These are phyloP conservation scores for Mandrillus leucophaeus DNA, from an alignment of 2,113 vertebrate species.

Conservation along the genomic window DNA sequence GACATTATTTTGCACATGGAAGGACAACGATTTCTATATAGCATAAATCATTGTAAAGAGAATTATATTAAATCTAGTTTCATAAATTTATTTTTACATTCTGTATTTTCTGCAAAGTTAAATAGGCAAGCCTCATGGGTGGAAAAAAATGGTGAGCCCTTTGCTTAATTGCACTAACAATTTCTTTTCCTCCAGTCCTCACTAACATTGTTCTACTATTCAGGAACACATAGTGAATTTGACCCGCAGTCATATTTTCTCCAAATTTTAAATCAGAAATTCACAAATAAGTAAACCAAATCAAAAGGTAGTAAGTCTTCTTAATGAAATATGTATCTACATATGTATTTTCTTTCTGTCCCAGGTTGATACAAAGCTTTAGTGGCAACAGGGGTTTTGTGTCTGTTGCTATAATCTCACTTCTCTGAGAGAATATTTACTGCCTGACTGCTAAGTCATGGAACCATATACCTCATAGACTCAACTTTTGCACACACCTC, in stretches of 20 bases:
- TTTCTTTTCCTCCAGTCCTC: background rate
- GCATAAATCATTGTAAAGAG: background rate
- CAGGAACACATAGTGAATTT: background rate
- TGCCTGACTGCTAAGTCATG: background rate
- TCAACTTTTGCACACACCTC: background rate
- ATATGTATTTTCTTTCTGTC: background rate
- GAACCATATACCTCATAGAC: rapidly evolving
- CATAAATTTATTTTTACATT: background rate
- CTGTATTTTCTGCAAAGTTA: background rate
- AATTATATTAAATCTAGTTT: background rate
- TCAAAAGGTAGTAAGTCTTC: background rate
- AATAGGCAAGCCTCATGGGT: background rate
- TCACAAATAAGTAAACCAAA: background rate
- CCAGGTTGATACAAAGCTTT: background rate
- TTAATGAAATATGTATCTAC: background rate
- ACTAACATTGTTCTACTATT: background rate
- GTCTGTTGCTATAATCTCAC: background rate
- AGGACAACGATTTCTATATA: background rate
- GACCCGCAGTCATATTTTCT: background rate
- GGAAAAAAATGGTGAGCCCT: background rate
- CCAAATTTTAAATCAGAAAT: background rate
- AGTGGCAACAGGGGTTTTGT: background rate
- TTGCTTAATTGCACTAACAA: background rate
- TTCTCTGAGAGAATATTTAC: background rate
- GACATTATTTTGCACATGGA: background rate